Conservation (phyloP, 2,113 vertebrate species). For the Hyaena hyaena region DNA sequence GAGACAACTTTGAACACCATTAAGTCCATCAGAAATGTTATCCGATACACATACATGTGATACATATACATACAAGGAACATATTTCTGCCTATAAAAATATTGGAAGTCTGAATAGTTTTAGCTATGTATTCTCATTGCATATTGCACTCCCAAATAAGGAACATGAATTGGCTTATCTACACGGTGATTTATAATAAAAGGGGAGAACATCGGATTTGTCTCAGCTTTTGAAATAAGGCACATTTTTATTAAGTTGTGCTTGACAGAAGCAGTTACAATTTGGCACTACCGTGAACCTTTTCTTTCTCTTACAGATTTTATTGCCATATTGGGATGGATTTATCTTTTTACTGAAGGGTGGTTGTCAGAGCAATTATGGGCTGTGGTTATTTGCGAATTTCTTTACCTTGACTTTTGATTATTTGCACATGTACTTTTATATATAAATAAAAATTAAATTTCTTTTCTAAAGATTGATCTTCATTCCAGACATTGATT, state of each 20-base stretch:
- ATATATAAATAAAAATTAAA: not conserved
- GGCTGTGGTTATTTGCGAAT: not conserved
- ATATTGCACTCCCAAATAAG: not conserved
- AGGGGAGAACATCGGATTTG: not conserved
- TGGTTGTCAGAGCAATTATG: not conserved
- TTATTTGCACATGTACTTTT: not conserved
- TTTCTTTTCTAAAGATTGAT: slow-evolving; percentile 2
- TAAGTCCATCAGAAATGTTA: not conserved
- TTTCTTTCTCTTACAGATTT: not conserved
- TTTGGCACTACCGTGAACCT: not conserved
- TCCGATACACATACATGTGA: not conserved
- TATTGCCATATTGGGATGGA: not conserved
- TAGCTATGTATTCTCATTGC: not conserved
- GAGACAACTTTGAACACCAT: not conserved
- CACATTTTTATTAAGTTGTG: not conserved
- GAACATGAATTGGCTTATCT: not conserved
- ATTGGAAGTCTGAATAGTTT: not conserved
- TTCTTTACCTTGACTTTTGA: not conserved
- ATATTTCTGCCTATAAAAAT: not conserved
- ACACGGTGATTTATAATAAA: not conserved
- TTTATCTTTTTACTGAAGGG: not conserved
- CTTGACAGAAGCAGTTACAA: not conserved
- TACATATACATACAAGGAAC: not conserved
- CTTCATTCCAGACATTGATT: not conserved
- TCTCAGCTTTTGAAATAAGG: not conserved